Conservation (phyloP, 2,113 vertebrate species). For the Anolis carolinensis region DNA sequence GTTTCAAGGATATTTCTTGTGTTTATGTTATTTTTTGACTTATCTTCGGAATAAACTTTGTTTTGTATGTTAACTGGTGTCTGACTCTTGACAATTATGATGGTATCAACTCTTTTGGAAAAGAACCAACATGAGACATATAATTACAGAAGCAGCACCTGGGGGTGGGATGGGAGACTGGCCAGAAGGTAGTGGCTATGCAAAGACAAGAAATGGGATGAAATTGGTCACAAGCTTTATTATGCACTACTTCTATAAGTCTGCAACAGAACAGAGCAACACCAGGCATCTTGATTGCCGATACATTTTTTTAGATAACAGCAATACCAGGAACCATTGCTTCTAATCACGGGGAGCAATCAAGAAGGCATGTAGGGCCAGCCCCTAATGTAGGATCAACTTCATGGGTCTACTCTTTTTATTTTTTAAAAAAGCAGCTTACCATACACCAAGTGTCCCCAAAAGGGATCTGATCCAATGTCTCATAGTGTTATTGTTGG, state of each 20-base stretch:
- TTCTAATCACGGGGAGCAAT: too few relatives aligned
- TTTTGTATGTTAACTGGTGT: too few relatives aligned
- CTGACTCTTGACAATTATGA: too few relatives aligned
- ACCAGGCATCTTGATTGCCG: not conserved
- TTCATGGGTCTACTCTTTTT: not conserved
- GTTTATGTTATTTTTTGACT: too few relatives aligned
- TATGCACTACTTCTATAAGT: not conserved
- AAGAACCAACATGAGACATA: not conserved
- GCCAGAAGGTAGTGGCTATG: too few relatives aligned
- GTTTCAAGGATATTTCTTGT: too few relatives aligned
- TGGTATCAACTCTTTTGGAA: not conserved
- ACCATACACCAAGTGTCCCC: not conserved
- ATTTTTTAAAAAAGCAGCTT: not conserved
- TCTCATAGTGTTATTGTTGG: too few relatives aligned
- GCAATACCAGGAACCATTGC: not conserved
- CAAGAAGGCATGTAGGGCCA: not conserved
- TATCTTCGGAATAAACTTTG: too few relatives aligned
- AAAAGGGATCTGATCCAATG: too few relatives aligned
- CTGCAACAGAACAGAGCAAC: not conserved
- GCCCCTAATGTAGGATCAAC: not conserved
- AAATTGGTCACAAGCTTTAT: not conserved
- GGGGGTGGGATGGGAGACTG: too few relatives aligned
- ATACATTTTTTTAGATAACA: not conserved
- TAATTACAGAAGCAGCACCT: not conserved
- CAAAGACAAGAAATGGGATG: not conserved